These are phyloP conservation scores for Heloderma charlesbogerti DNA, from an alignment of 2,113 vertebrate genomes.

Conservation along the genomic window DNA sequence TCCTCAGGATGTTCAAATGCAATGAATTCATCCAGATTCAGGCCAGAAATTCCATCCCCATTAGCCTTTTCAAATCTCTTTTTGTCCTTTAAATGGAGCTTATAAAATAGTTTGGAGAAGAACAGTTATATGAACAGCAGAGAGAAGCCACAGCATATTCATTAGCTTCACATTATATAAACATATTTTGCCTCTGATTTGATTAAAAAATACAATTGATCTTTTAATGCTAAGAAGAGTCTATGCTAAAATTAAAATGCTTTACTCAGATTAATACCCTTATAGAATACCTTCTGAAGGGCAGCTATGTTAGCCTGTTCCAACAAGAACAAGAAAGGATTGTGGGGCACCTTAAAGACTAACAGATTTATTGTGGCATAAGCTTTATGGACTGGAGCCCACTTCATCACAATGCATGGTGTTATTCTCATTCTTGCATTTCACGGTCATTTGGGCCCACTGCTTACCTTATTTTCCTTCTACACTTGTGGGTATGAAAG, in stretches of 20 bases:
- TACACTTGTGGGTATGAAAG: too few relatives aligned
- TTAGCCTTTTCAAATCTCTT: slow-evolving; percentile 92
- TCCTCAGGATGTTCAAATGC: slow-evolving; percentile 96
- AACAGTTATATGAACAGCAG: slow-evolving; percentile 42
- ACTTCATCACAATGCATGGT: too few relatives aligned
- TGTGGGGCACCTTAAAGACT: too few relatives aligned
- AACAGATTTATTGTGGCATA: too few relatives aligned
- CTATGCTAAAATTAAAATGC: background rate
- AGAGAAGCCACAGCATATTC: slow-evolving; percentile 14
- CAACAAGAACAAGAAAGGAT: too few relatives aligned
- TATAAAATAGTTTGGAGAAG: slow-evolving; percentile 40
- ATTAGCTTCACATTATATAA: slow-evolving; percentile 25
- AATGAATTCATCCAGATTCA: slow-evolving; percentile 89
- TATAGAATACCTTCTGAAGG: background rate
- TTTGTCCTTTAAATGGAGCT: slow-evolving; percentile 95
- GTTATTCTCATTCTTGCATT: too few relatives aligned
- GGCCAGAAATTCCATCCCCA: slow-evolving; percentile 78
- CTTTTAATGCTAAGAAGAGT: background rate
- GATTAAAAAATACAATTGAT: background rate
- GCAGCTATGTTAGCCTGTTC: too few relatives aligned
- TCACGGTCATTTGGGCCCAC: too few relatives aligned
- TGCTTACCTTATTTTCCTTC: too few relatives aligned
- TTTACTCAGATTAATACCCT: background rate
- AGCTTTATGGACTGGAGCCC: too few relatives aligned
- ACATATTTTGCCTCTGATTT: background rate